Evolutionary conservation across 2,888 invertebrate genomes (phyloP), one percentile per base, ranked within the genome.

Genomic region (Diplolepis rosae): DNA sequence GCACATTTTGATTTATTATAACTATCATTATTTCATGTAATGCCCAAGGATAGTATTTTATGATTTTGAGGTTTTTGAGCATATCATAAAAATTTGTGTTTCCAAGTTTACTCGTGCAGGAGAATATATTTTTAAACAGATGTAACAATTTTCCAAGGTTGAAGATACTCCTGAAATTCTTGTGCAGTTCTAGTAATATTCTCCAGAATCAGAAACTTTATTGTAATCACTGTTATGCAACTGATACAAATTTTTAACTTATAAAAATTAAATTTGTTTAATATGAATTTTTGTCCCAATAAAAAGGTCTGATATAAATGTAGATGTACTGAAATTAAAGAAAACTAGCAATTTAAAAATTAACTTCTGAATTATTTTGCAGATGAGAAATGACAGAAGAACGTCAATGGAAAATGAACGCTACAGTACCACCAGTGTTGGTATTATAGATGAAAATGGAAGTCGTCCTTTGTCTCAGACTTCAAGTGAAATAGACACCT

Each of bases 401-500:
- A 83, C 83, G 7, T 90, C 90, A 1, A 90, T 91, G 70, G 92
- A 92, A 70, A 92, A 91, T 79, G 91, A 91, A 74, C 90, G 91
- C 66, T 83, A 84, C 71, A 85, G 86, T 69, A 82, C 81, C 24
- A 88, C 84, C 61, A 87, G 86, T 52, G 84, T 83, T 45, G 82
- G 82, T 28, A 82, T 85, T 65, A 90, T 90, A 76, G 91, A 92
- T 72, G 87, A 83, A 54, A 83, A 79, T 73, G 88, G 84, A 78
- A 89, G 89, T 77, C 89, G 94, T 48, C 94, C 94, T 4, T 90
- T 93, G 84, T 94, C 94, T 71, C 93, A 93, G 85, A 92, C 93
- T 11, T 89, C 89, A 18, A 93, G 93, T n/a, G 93, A 93, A 84
- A 91, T 93, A 89, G 88, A 88, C 50, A 85, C 87, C 22, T 82